Evolutionary conservation across 2,888 invertebrate genomes (phyloP).

Genomic region (Laspeyria flexula): DNA sequence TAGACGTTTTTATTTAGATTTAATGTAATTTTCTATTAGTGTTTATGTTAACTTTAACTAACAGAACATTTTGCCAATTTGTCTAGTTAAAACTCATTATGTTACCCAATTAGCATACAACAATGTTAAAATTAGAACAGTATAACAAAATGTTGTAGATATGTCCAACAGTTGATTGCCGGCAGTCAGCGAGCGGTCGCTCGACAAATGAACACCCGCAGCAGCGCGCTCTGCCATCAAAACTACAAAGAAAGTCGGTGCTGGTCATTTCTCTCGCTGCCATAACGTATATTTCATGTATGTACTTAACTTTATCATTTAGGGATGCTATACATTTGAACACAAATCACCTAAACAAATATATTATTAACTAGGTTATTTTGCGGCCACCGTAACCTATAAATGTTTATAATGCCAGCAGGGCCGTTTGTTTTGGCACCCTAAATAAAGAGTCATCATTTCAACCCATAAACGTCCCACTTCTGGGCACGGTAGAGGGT

Average conservation of each 20-base stretch:
- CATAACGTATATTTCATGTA: constrained; percentile 24
- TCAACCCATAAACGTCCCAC: too few species aligned
- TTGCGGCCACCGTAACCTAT: too few species aligned
- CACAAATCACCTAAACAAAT: too few species aligned
- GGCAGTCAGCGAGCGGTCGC: constrained; percentile 51
- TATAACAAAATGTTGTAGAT: constrained; percentile 13
- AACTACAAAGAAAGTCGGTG: constrained; percentile 64
- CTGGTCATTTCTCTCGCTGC: constrained; percentile 43
- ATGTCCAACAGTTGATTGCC: constrained; percentile 51
- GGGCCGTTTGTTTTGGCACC: too few species aligned
- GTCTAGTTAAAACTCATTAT: background rate
- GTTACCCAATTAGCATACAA: constrained; percentile 2
- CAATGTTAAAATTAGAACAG: constrained; percentile 8
- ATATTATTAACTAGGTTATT: too few species aligned
- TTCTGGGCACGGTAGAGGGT: too few species aligned
- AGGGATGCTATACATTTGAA: too few species aligned
- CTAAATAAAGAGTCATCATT: too few species aligned
- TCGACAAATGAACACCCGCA: constrained; percentile 60
- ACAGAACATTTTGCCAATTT: background rate
- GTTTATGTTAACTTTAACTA: background rate
- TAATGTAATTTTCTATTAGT: background rate
- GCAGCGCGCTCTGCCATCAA: constrained; percentile 49
- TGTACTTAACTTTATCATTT: too few species aligned
- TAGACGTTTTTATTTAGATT: background rate
- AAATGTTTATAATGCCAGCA: too few species aligned